These are phyloP conservation scores for Labroides dimidiatus DNA, from an alignment of 2,797 vertebrate species.

Conservation along the genomic window DNA sequence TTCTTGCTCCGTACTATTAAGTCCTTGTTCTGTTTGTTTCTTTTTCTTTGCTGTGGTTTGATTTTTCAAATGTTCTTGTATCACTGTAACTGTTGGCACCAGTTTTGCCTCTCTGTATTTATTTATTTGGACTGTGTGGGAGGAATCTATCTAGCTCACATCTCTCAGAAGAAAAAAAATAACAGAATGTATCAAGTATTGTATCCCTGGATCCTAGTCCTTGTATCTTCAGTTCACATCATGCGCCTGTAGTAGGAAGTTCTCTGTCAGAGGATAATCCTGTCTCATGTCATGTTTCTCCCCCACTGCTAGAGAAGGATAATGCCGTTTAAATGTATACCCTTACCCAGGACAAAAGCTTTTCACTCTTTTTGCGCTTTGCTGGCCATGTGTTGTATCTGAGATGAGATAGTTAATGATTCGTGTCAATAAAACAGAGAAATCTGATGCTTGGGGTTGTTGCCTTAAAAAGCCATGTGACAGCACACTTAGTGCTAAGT, in stretches of 20 bases:
- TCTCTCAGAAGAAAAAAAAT: constrained; percentile 44
- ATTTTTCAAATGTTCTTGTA: constrained; percentile 70
- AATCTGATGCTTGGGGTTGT: constrained; percentile 54
- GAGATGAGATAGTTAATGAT: constrained; percentile 89
- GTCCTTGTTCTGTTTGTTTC: constrained; percentile 56
- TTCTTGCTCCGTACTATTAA: constrained; percentile 49
- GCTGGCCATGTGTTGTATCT: constrained; percentile 91
- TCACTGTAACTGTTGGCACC: constrained; percentile 79
- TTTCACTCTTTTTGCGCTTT: constrained; percentile 90
- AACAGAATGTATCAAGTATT: constrained; percentile 74
- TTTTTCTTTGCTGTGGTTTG: constrained; percentile 61
- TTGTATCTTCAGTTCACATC: constrained; percentile 74
- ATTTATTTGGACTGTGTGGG: constrained; percentile 84
- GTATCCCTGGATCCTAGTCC: constrained; percentile 80
- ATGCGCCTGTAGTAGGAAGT: constrained; percentile 43
- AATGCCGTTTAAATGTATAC: constrained; percentile 78
- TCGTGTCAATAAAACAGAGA: constrained; percentile 88
- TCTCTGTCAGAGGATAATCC: constrained; percentile 49
- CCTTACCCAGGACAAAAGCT: constrained; percentile 85
- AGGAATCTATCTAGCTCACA: constrained; percentile 81
- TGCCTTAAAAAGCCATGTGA: constrained; percentile 37
- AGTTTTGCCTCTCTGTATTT: constrained; percentile 83
- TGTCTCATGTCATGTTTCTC: constrained; percentile 58
- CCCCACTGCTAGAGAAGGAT: constrained; percentile 69
- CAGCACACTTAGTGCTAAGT: constrained; percentile 8